phyloP scores from a whole-genome alignment of 2,113 vertebrate genomes.

The Grantiella picta region DNA sequence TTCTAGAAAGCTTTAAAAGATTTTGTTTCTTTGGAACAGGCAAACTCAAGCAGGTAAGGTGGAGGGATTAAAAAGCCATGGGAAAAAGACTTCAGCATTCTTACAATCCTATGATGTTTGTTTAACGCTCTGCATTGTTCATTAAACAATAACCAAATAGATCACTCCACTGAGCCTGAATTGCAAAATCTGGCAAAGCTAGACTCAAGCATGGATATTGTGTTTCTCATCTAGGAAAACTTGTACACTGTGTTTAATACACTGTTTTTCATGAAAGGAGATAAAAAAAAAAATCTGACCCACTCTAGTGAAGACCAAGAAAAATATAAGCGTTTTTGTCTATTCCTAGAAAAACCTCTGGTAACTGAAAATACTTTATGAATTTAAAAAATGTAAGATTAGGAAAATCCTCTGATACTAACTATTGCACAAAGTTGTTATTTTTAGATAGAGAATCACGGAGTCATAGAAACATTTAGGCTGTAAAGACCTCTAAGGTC shows the following conservation, averaged over 20 bases:
- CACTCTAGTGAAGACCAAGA: not conserved
- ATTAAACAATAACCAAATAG: conserved; percentile 43
- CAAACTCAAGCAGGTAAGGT: not conserved
- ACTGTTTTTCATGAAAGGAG: not conserved
- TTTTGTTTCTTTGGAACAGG: not conserved
- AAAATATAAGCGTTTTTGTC: not conserved
- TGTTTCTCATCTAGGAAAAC: not conserved
- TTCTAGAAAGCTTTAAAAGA: not conserved
- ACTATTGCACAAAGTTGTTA: not conserved
- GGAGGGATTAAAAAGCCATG: not conserved
- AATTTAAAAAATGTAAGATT: not conserved
- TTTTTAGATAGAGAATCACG: not conserved
- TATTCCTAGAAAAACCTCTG: not conserved
- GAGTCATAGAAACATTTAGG: not conserved
- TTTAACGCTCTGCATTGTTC: not conserved
- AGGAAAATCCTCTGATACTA: not conserved
- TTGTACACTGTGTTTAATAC: not conserved
- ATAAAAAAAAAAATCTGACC: not conserved
- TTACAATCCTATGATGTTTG: not conserved
- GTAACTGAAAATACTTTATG: not conserved
- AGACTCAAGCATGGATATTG: not conserved
- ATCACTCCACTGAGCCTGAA: conserved; percentile 2
- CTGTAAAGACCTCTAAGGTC: not conserved
- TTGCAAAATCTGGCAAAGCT: conserved; percentile 14
- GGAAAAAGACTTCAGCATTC: not conserved